Evolutionary conservation across 2,113 vertebrate genomes (phyloP).

Genomic region (Suricata suricatta): DNA sequence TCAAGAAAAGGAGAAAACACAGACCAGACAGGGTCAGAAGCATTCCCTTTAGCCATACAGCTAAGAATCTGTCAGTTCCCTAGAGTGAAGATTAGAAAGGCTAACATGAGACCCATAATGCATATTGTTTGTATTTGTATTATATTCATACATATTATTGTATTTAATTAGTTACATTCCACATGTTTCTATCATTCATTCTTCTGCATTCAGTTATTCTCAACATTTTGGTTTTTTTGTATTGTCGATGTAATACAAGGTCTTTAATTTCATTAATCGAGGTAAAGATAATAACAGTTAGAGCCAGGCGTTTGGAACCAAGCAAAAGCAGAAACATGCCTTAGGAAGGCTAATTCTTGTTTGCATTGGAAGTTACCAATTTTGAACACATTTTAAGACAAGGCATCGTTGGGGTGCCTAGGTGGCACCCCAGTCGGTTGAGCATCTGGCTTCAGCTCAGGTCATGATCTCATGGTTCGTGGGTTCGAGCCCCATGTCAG

Average conservation of each 20-base stretch:
- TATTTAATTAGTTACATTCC: not conserved
- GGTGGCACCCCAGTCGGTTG: too few species aligned
- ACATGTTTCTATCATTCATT: not conserved
- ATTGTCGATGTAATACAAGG: not conserved
- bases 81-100: not conserved
- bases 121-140: not conserved
- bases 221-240: not conserved
- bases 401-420: not conserved
- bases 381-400: not conserved
- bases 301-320: constrained; percentile 1
- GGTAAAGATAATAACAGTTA: not conserved
- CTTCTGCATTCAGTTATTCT: not conserved
- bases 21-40: not conserved
- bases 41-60: not conserved
- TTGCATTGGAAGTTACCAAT: constrained; percentile 1
- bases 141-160: not conserved
- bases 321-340: not conserved
- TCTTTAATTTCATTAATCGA: constrained; percentile 13
- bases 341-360: not conserved
- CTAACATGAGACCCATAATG: not conserved
- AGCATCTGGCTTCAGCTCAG: too few species aligned
- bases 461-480: too few species aligned
- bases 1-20: not conserved
- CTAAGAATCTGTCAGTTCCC: not conserved
- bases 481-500: too few species aligned